A percentile compares a stretch with the other conserved stretches of the same genome.
These are phyloP conservation scores for Umimayanthus chanpuru DNA, from an alignment of 92 coral and sea anemone species.

Conservation along the genomic window DNA sequence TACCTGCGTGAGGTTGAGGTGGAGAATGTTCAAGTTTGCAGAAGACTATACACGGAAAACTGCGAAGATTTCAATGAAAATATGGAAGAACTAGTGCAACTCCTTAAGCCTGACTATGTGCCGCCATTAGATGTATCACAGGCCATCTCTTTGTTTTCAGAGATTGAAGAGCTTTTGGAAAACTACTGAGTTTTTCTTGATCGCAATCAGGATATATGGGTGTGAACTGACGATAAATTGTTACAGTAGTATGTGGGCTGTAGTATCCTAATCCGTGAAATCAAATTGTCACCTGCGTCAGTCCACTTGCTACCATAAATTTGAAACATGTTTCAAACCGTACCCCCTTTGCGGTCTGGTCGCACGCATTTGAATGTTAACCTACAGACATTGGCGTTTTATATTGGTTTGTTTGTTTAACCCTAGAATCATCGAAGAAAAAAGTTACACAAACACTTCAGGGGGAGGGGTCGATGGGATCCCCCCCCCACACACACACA, in stretches of 20 bases:
- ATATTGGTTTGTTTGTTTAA: neutral
- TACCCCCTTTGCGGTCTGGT: neutral
- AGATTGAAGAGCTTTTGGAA: slow-evolving; percentile 25
- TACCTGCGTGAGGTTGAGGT: slow-evolving; percentile 57
- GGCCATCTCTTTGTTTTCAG: slow-evolving; percentile 25
- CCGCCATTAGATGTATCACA: slow-evolving; percentile 47
- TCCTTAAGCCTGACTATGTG: slow-evolving; percentile 49
- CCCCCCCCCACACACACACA: too few species aligned
- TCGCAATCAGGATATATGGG: neutral
- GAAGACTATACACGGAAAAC: slow-evolving; percentile 48
- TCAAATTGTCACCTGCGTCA: neutral
- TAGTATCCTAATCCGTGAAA: neutral
- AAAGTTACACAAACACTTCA: too few species aligned
- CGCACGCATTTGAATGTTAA: neutral
- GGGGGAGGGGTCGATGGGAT: too few species aligned
- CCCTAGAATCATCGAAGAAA: too few species aligned
- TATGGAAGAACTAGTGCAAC: slow-evolving; percentile 54
- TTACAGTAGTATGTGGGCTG: neutral
- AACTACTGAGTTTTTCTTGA: slow-evolving; percentile 15
- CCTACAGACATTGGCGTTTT: neutral
- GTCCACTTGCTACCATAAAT: neutral
- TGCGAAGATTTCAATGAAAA: slow-evolving; percentile 40
- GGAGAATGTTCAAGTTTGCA: slow-evolving; percentile 56
- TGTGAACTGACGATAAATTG: slow-evolving; percentile 10
- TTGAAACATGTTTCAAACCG: neutral